phyloP scores from a whole-genome alignment of 2,888 invertebrate species.

The Oscheius onirici region DNA sequence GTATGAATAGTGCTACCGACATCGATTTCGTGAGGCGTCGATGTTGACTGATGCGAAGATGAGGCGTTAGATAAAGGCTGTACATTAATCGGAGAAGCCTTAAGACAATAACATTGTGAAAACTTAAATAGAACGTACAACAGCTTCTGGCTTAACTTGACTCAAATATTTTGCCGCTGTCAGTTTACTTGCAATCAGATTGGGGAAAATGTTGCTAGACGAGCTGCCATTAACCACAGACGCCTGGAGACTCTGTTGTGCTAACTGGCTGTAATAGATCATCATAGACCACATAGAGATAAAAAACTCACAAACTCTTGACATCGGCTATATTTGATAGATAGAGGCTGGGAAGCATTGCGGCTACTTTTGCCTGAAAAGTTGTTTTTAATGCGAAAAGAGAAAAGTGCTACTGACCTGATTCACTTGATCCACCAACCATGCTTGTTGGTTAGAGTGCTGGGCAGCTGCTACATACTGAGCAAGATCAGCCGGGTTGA shows the following conservation, averaged over 20 bases:
- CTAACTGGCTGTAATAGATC: not conserved
- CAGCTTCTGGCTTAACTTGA: not conserved
- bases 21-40: conserved; percentile 34
- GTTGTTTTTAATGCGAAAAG: not conserved
- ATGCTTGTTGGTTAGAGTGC: conserved; percentile 29
- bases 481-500: conserved; percentile 34
- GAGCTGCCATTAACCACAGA: conserved; percentile 18
- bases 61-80: conserved; percentile 27
- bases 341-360: conserved; percentile 38
- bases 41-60: conserved; percentile 32
- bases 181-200: not conserved
- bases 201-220: conserved; percentile 14
- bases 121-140: not conserved
- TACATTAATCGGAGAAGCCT: conserved; percentile 6
- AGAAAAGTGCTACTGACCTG: not conserved
- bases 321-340: conserved; percentile 24
- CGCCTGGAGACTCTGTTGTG: conserved; percentile 16
- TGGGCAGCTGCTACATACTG: conserved; percentile 34
- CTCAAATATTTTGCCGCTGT: not conserved
- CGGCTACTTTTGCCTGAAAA: conserved; percentile 42
- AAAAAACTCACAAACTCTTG: conserved; percentile 18
- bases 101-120: not conserved
- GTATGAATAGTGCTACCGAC: conserved; percentile 2
- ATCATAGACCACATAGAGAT: not conserved
- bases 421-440: conserved; percentile 17